A percentile compares a stretch with the other conserved stretches of the same genome.
Conservation (phyloP, 1,140 invertebrate genomes). For the Bombus waltoni region DNA sequence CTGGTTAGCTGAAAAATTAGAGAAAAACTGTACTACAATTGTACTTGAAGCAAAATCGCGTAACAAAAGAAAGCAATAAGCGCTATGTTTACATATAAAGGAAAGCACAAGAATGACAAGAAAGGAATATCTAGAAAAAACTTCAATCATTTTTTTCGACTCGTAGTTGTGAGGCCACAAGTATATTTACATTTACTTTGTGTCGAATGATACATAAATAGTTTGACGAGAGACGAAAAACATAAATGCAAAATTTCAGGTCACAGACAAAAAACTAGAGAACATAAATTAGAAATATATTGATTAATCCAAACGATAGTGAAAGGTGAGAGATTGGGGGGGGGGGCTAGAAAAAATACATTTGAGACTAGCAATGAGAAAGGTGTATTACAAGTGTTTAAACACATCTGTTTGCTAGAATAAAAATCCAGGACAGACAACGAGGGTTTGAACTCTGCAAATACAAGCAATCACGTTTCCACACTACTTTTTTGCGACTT, state of each 20-base stretch:
- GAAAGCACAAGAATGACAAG: slow-evolving; percentile 47
- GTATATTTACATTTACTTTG: slow-evolving; percentile 26
- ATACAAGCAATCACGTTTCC: slow-evolving; percentile 60
- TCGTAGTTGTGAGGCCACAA: neutral
- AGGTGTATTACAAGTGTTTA: slow-evolving; percentile 14
- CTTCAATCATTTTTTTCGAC: neutral
- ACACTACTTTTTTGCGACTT: slow-evolving; percentile 69
- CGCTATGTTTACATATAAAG: slow-evolving; percentile 54
- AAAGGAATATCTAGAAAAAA: slow-evolving; percentile 10
- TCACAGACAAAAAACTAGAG: slow-evolving; percentile 32
- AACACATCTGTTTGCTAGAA: slow-evolving; percentile 29
- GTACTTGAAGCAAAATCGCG: neutral
- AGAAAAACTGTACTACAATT: neutral
- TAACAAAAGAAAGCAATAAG: slow-evolving; percentile 53
- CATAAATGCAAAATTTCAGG: slow-evolving; percentile 47
- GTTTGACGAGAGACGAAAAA: slow-evolving; percentile 25
- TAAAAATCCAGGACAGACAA: slow-evolving; percentile 59
- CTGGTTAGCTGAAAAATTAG: slow-evolving; percentile 76
- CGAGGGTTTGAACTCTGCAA: slow-evolving; percentile 35
- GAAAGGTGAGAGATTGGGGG: slow-evolving; percentile 8
- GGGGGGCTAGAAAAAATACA: slow-evolving; percentile 10
- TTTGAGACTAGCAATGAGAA: slow-evolving; percentile 41
- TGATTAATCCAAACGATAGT: slow-evolving; percentile 36
- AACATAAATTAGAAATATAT: slow-evolving; percentile 43
- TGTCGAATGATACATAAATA: neutral